A percentile compares a stretch with the other conserved stretches of the same genome.
phyloP scores from a whole-genome alignment of 2,888 invertebrate species.

The Acronicta alni region DNA sequence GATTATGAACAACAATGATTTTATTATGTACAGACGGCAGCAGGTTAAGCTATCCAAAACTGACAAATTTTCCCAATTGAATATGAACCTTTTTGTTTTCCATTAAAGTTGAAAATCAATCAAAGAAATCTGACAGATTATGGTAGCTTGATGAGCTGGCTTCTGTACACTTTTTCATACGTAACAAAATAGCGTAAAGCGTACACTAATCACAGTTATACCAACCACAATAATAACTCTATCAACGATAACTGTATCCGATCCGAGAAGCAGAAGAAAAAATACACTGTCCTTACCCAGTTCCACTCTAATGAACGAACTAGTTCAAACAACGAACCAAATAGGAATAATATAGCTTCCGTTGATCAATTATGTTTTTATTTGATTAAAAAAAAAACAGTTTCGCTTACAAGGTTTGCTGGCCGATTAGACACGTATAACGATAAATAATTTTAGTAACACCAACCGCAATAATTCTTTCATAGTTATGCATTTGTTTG shows the following conservation, averaged over 20 bases:
- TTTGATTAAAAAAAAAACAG: conserved; percentile 68
- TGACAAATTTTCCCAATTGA: too few species aligned
- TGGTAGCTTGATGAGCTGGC: too few species aligned
- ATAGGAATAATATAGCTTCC: conserved; percentile 78
- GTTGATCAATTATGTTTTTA: conserved; percentile 82
- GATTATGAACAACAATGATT: too few species aligned
- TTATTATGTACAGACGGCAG: too few species aligned
- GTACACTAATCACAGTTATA: conserved; percentile 44
- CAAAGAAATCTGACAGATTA: too few species aligned
- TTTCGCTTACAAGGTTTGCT: conserved; percentile 76
- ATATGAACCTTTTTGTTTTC: too few species aligned
- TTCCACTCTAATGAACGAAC: conserved; percentile 54
- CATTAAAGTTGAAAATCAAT: too few species aligned
- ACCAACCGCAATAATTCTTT: conserved; percentile 60
- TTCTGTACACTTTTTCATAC: conserved; percentile 10
- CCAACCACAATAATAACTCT: conserved; percentile 33
- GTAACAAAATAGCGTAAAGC: conserved; percentile 17
- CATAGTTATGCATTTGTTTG: conserved; percentile 36
- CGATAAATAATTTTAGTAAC: conserved; percentile 67
- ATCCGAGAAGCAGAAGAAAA: conserved; percentile 17
- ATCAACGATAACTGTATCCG: conserved; percentile 32
- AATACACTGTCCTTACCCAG: conserved; percentile 47
- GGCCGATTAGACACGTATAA: conserved; percentile 78
- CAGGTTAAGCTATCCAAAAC: too few species aligned
- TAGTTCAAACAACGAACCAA: conserved; percentile 64